A percentile compares a stretch with the other conserved stretches of the same genome.
Conservation (phyloP, 2,113 vertebrate species). For the Eidolon helvum region DNA sequence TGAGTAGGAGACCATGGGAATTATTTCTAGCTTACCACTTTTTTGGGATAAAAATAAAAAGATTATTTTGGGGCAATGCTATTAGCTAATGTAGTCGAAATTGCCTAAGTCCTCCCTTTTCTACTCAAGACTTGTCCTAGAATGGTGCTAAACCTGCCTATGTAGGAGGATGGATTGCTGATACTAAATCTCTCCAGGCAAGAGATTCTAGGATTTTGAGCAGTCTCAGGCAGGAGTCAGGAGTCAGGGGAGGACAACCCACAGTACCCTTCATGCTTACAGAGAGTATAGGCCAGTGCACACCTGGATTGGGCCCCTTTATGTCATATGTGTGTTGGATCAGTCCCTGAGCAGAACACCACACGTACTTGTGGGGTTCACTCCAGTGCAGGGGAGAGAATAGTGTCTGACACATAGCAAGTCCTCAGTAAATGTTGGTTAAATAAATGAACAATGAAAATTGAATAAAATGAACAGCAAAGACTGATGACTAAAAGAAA, state of each 20-base stretch:
- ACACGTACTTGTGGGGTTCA: background rate
- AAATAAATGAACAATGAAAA: conserved; percentile 29
- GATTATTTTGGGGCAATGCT: background rate
- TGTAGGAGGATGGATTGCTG: background rate
- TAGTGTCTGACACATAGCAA: background rate
- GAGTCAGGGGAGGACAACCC: background rate
- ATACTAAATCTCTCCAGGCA: background rate
- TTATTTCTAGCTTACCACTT: background rate
- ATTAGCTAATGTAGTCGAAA: background rate
- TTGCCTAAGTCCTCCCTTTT: background rate
- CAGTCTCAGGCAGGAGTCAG: background rate
- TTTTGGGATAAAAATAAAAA: background rate
- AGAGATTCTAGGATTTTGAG: background rate
- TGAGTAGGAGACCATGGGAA: background rate
- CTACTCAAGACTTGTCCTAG: background rate
- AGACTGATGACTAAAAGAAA: background rate
- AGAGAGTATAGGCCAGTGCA: background rate
- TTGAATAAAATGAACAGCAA: background rate
- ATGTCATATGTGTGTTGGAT: background rate
- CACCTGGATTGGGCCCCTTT: background rate
- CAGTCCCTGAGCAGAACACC: background rate
- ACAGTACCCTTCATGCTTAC: background rate
- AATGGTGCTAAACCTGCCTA: background rate
- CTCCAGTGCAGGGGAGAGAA: background rate
- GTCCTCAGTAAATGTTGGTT: background rate